Evolutionary conservation across 2,888 invertebrate genomes (phyloP), one percentile per base, ranked within the genome.

Genomic region (Pammene fasciana): DNA sequence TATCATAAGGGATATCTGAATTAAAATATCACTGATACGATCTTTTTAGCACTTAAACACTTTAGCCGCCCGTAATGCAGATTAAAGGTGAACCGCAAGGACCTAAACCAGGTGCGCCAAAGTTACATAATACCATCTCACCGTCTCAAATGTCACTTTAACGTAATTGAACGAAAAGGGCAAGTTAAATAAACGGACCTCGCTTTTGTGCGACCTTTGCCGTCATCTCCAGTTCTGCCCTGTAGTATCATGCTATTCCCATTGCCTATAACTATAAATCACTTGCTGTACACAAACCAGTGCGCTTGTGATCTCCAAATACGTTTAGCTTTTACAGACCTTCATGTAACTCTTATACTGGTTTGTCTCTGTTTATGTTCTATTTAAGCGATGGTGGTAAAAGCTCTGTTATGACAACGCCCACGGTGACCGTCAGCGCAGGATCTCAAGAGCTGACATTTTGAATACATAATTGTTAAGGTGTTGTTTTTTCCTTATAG

Each of bases 141-240:
- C 45, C 26, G n/a, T 11, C 14, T 41, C 34, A 34, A 64, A 68
- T 57, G 45, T 54, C 45, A 46, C 43, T 48, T 43, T 62, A 18
- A 43, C 65, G 38, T 48, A 60, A 70, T 65, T 70, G 13, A 65
- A 14, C n/a, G 38, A 52, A 65, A 65, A 65, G 52, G 54, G 45
- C 52, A 55, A 60, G 41, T 16, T 41, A 60, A 65, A 70, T 55
- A 70, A 70, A 55, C 60, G 52, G 57, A 38, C 57, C 46, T 26
- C 34, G 65, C 64, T 65, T 68, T 65, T 65, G 68, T 68, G 18
- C 59, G 65, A 65, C 65, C 60, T 70, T 70, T 65, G 60, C 65
- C 54, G 65, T 70, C 70, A 65, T 48, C 65, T 65, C 18, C 70
- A 65, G 65, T 48, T 41, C 14, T 26, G 5, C 56, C 38, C 36